Conservation (phyloP, 2,888 invertebrate species). For the Cyclophora punctaria region DNA sequence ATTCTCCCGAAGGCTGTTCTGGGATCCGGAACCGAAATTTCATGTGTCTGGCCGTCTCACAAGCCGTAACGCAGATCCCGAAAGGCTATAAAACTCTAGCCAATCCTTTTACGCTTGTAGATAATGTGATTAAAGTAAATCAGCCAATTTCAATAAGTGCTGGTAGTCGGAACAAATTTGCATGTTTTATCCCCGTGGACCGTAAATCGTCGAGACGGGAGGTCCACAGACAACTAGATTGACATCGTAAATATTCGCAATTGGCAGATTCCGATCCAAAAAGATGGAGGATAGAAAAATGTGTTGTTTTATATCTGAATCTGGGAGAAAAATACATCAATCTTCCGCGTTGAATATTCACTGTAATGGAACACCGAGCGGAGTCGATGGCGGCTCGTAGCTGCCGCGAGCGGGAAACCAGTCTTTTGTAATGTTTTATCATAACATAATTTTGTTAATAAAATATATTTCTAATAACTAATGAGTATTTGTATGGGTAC, state of each 20-base stretch:
- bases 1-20: slow-evolving; percentile 10
- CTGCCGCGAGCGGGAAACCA: no score
- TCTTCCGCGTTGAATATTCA: neutral
- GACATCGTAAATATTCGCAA: slow-evolving; percentile 58
- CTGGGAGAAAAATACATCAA: no score
- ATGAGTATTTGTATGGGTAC: no score
- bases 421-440: no score
- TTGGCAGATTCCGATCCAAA: slow-evolving; percentile 36
- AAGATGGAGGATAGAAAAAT: slow-evolving; percentile 7
- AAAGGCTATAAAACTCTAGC: slow-evolving; percentile 31
- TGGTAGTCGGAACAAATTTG: slow-evolving; percentile 53
- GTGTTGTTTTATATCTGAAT: slow-evolving; percentile 5
- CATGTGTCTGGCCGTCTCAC: slow-evolving; percentile 11
- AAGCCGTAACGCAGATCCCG: slow-evolving; percentile 20
- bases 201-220: slow-evolving; percentile 40
- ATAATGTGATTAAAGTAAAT: slow-evolving; percentile 66
- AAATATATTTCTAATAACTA: no score
- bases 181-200: slow-evolving; percentile 57
- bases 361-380: no score
- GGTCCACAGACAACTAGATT: slow-evolving; percentile 46
- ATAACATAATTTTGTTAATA: no score
- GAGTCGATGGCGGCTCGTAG: no score
- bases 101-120: slow-evolving; percentile 54
- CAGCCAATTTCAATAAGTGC: slow-evolving; percentile 72
- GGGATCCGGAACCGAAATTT: slow-evolving; percentile 11